Percentiles rank a stretch among this genome's conserved stretches.
These are phyloP conservation scores for Perizoma affinitatum DNA, from an alignment of 2,888 invertebrate species.

Conservation along the genomic window DNA sequence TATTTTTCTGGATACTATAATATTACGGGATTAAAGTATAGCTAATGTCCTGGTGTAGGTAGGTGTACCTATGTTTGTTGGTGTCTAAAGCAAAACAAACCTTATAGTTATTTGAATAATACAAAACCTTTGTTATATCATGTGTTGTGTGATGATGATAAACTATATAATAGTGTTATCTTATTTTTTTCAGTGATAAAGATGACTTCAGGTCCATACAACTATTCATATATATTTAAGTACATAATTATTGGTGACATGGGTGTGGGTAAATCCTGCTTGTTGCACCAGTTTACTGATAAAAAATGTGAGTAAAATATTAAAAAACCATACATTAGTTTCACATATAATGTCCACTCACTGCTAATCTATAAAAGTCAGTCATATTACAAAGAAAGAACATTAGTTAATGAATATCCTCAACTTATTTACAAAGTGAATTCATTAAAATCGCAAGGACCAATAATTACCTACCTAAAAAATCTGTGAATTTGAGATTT, in stretches of 20 bases:
- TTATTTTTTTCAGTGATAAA: slow-evolving; percentile 59
- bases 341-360: background rate
- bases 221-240: slow-evolving; percentile 99
- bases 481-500: too few species aligned
- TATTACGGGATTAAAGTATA: too few species aligned
- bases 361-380: too few species aligned
- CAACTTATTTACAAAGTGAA: too few species aligned
- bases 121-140: slow-evolving; percentile 24
- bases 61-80: too few species aligned
- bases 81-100: too few species aligned
- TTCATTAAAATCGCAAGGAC: too few species aligned
- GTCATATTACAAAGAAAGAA: too few species aligned
- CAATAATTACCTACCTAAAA: too few species aligned
- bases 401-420: too few species aligned
- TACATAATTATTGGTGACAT: slow-evolving; percentile 99
- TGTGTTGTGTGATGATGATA: background rate
- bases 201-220: slow-evolving; percentile 98
- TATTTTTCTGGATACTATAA: background rate
- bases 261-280: slow-evolving; percentile 99
- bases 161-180: too few species aligned
- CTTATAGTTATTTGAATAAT: background rate
- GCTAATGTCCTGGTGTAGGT: too few species aligned
- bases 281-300: slow-evolving; percentile 99
- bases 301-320: slow-evolving; percentile 95
- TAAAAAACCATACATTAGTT: slow-evolving; percentile 5